These are phyloP conservation scores for Halichondria panicea DNA, from an alignment of 37 sponge, comb jelly and placozoan genomes.

Conservation along the genomic window DNA sequence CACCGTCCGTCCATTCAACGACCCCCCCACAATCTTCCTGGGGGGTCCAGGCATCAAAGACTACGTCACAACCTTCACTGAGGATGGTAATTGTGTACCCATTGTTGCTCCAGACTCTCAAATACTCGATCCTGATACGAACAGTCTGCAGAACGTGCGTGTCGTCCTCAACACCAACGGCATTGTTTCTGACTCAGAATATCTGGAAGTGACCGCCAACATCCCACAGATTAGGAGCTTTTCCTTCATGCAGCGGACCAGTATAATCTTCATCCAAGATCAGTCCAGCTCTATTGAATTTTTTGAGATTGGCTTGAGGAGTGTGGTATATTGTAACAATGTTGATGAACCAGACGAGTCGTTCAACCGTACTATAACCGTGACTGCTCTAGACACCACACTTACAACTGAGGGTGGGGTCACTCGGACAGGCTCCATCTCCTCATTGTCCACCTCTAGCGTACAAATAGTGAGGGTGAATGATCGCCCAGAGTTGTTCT, in stretches of 20 bases:
- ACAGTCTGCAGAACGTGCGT: background rate
- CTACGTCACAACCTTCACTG: constrained; percentile 28
- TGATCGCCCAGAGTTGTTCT: constrained; percentile 52
- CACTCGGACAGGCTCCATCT: background rate
- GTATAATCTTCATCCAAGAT: background rate
- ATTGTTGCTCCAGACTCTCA: constrained; percentile 12
- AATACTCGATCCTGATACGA: constrained; percentile 32
- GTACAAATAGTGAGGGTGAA: constrained; percentile 49
- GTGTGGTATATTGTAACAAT: constrained; percentile 50
- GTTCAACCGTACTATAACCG: constrained; percentile 17
- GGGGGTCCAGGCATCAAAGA: constrained; percentile 30
- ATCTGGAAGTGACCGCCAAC: background rate
- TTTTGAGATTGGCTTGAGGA: constrained; percentile 14
- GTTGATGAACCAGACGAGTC: constrained; percentile 64
- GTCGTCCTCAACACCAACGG: background rate
- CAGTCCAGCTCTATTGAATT: background rate
- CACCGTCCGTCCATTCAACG: constrained; percentile 29
- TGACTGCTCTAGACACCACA: constrained; percentile 24
- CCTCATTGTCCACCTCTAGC: background rate
- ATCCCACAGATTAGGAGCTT: no score
- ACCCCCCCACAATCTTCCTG: constrained; percentile 48
- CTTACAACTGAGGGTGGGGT: background rate
- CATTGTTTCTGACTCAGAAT: background rate
- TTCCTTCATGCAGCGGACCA: no score
- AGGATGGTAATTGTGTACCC: constrained; percentile 50